Base-by-base conservation (phyloP, 1,140 invertebrate species). In the Drosophila navojoa region DNA sequence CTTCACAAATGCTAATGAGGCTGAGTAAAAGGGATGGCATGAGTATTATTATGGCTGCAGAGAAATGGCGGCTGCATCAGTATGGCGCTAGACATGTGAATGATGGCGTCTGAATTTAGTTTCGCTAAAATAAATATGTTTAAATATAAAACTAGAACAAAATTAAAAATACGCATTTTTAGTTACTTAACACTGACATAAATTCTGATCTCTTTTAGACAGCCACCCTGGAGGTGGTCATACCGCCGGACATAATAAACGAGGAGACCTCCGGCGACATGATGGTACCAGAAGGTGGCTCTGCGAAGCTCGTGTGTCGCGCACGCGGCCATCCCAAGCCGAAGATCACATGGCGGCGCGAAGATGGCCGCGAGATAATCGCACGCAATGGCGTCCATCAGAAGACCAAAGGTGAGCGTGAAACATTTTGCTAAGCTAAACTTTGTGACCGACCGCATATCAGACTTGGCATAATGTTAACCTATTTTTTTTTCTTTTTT, bases 251-350 rank as follows among this genome's bases (percentile, higher is more conserved):
- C 86, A 98, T 98, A 74, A 94, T 97, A 60, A 96, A 96, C 79
- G 96, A 97, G 81, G 96, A 98, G 82, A 97, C 96, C 4, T 96
- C 97, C 49, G 95, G 97, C 19, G 97, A 98, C 89, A 95, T 97
- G 92, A 97, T 97, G 96, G 96, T 98, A 13, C 96, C 96, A 2
- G 97, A 98, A 93, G 97, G 97, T 35, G 96, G 97, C 2, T 96
- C 96, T 4, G 96, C 97, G 4, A 97, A 97, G 82, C 93, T 98
- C 55, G 94, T 95, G 16, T 98, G 97, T 92, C 96, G 96, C 80
- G 97, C 97, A 0, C 93, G 95, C 40, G 97, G 97, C 0, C 96
- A 96, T 91, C 96, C 96, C 4, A 95, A 95, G 63, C 97, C 97
- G 0, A 95, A 95, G 71, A 96, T 98, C 61, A 93, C 95, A 5